phyloP scores from a whole-genome alignment of 2,113 vertebrate species.

The Hemiscyllium ocellatum region DNA sequence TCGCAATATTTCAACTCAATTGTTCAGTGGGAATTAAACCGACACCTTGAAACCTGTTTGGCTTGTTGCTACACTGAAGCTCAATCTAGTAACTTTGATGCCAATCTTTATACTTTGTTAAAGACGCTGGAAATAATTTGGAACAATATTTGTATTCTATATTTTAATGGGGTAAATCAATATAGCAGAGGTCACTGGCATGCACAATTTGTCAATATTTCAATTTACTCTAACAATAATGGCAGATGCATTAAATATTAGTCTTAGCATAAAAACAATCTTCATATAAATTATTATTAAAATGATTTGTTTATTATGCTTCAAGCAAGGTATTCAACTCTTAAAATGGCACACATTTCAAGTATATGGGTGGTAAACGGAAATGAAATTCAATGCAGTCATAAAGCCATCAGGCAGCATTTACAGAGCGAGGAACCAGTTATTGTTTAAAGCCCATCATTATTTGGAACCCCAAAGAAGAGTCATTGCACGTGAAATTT shows the following conservation, averaged over 20 bases:
- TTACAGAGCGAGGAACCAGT: too few species aligned
- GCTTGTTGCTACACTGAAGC: neutral
- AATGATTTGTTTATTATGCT: neutral
- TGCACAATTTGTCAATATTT: neutral
- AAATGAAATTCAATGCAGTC: neutral
- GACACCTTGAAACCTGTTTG: neutral
- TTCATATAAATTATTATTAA: neutral
- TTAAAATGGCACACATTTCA: neutral
- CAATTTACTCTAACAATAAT: neutral
- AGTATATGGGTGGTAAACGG: neutral
- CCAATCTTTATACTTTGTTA: neutral
- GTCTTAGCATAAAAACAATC: neutral
- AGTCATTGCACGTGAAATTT: too few species aligned
- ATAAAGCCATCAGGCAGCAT: too few species aligned
- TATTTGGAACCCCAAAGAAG: too few species aligned
- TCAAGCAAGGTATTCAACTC: neutral
- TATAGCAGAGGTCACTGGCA: neutral
- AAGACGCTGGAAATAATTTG: too few species aligned
- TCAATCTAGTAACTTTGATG: neutral
- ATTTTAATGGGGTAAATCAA: neutral
- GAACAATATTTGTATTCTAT: constrained; percentile 1
- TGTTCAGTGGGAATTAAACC: neutral
- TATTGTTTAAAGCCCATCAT: too few species aligned
- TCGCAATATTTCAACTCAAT: neutral
- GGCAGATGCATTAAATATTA: neutral